These are phyloP conservation scores for Oplegnathus fasciatus DNA, from an alignment of 2,113 vertebrate species.

Conservation along the genomic window DNA sequence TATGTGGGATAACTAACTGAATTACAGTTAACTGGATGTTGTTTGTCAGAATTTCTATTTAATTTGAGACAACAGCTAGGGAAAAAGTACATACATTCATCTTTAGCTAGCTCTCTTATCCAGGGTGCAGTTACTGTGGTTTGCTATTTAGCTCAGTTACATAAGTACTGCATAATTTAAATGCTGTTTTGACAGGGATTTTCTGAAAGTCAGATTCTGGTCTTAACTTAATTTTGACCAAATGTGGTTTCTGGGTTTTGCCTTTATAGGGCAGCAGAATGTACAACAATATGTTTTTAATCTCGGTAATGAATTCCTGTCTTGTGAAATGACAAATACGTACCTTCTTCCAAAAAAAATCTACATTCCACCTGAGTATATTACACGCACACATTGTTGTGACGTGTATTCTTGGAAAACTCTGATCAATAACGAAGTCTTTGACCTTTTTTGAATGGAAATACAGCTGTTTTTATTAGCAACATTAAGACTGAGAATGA, in stretches of 20 bases:
- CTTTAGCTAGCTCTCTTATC: too few species aligned
- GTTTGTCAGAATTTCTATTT: too few species aligned
- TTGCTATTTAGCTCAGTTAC: too few species aligned
- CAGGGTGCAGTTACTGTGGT: too few species aligned
- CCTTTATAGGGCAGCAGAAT: background rate
- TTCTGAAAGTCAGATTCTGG: background rate
- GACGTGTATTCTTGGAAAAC: background rate
- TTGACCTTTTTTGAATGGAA: constrained; percentile 16
- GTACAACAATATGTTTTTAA: background rate
- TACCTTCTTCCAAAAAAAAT: background rate
- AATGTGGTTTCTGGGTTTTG: background rate
- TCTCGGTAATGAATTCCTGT: background rate
- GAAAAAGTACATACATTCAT: too few species aligned
- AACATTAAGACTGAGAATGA: constrained; percentile 1
- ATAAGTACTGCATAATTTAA: too few species aligned
- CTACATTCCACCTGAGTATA: background rate
- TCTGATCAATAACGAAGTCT: background rate
- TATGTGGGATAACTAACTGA: too few species aligned
- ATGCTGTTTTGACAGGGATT: too few species aligned
- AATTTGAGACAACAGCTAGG: too few species aligned
- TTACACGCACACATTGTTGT: background rate
- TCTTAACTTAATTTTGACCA: background rate
- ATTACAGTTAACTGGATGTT: too few species aligned
- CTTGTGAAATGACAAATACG: background rate
- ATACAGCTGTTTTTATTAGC: constrained; percentile 12